These are phyloP conservation scores for Myiagra hebetior DNA, from an alignment of 2,113 vertebrate species.

Conservation along the genomic window DNA sequence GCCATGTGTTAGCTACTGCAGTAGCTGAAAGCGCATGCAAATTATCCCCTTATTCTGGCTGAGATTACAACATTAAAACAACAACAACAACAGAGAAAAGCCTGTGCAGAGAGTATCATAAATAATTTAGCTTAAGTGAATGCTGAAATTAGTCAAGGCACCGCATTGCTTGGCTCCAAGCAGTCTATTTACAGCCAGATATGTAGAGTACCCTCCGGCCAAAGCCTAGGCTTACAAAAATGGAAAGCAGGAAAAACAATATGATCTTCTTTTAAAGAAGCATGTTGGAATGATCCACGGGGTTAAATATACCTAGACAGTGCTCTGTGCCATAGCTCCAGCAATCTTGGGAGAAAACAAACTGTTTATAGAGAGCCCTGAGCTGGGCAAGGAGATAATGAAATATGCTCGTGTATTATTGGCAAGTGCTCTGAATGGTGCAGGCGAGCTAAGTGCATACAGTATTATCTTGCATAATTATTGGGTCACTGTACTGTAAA, in stretches of 20 bases:
- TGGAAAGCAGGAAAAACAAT: constrained; percentile 74
- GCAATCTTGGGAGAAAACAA: constrained; percentile 55
- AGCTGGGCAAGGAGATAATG: constrained; percentile 59
- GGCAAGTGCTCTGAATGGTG: constrained; percentile 52
- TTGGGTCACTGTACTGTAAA: constrained; percentile 65
- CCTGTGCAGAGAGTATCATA: constrained; percentile 61
- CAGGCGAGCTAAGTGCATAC: constrained; percentile 63
- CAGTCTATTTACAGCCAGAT: constrained; percentile 74
- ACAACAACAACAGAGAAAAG: constrained; percentile 43
- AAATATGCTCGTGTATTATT: constrained; percentile 49
- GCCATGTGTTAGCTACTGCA: constrained; percentile 15
- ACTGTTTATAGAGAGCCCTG: constrained; percentile 26
- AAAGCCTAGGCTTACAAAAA: constrained; percentile 71
- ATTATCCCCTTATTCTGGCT: constrained; percentile 50
- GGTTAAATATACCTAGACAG: constrained; percentile 75
- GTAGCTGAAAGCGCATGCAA: constrained; percentile 42
- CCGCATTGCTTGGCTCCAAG: constrained; percentile 72
- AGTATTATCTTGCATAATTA: constrained; percentile 74
- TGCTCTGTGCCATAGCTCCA: background rate
- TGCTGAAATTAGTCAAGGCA: constrained; percentile 79
- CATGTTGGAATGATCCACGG: constrained; percentile 41
- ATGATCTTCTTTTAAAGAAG: constrained; percentile 69
- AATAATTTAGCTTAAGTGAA: constrained; percentile 81
- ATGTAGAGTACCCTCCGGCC: constrained; percentile 61
- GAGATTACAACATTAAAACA: constrained; percentile 40